Percentiles rank a stretch among this genome's conserved stretches.
Conservation (phyloP, 2,113 vertebrate species). For the Poeciliopsis turrubarensis region DNA sequence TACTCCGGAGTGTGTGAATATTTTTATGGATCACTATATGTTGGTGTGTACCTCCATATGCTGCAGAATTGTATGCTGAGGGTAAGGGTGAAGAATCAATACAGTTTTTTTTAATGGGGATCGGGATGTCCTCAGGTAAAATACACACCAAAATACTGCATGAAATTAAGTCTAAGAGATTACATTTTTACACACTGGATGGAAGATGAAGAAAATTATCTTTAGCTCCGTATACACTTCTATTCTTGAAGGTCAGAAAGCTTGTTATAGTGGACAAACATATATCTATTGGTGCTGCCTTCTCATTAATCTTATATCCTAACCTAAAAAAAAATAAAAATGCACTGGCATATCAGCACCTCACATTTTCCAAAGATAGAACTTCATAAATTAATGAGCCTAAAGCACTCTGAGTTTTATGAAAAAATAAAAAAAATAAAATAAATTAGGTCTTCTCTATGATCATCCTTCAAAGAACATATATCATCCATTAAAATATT, state of each 20-base stretch:
- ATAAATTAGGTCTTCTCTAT: conserved; percentile 10
- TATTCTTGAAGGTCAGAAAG: conserved; percentile 70
- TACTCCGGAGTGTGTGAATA: conserved; percentile 25
- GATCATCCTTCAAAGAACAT: too few relatives aligned
- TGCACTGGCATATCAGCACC: conserved; percentile 12
- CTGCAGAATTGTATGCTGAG: conserved; percentile 51
- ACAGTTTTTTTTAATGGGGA: conserved; percentile 65
- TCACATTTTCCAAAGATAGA: conserved; percentile 9
- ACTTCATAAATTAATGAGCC: conserved; percentile 20
- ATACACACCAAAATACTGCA: conserved; percentile 47
- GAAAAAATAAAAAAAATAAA: conserved; percentile 15
- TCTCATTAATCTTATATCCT: conserved; percentile 58
- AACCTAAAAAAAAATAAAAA: conserved; percentile 18
- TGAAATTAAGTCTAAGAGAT: conserved; percentile 48
- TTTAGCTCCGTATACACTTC: conserved; percentile 19
- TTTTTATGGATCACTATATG: conserved; percentile 26
- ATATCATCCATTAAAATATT: too few relatives aligned
- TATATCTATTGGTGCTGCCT: conserved; percentile 22
- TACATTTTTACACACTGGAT: conserved; percentile 16
- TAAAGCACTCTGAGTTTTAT: conserved; percentile 3
- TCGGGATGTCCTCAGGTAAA: conserved; percentile 59
- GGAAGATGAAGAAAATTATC: conserved; percentile 31
- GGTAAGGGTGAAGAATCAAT: conserved; percentile 56
- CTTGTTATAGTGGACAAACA: conserved; percentile 69
- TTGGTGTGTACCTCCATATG: conserved; percentile 43